Conservation (phyloP, 2,888 invertebrate genomes). For the Branchipolynoe longqiensis region DNA sequence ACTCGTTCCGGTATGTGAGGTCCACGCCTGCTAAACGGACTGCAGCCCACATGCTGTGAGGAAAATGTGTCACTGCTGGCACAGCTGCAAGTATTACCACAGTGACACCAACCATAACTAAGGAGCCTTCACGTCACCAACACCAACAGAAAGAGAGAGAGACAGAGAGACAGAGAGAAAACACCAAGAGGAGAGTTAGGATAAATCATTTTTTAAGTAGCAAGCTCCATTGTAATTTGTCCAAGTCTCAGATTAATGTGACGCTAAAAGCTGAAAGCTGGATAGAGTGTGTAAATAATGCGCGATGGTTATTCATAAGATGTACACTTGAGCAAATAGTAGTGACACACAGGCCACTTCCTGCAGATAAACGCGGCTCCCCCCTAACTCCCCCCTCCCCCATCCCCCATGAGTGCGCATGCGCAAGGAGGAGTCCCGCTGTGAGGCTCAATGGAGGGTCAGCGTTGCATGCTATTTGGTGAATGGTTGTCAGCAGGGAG, state of each 20-base stretch:
- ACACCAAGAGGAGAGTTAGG: too few relatives aligned
- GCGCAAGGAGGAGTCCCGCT: not conserved
- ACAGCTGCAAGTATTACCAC: not conserved
- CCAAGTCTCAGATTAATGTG: too few relatives aligned
- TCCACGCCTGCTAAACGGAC: too few relatives aligned
- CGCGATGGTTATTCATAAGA: too few relatives aligned
- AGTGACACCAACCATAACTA: slow-evolving; percentile 22
- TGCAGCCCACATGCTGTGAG: not conserved
- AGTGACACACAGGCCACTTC: too few relatives aligned
- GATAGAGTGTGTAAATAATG: too few relatives aligned
- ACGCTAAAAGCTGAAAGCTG: too few relatives aligned
- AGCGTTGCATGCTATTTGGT: slow-evolving; percentile 49
- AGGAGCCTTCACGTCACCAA: not conserved
- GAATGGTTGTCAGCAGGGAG: slow-evolving; percentile 45
- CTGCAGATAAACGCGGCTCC: slow-evolving; percentile 17
- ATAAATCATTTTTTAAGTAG: too few relatives aligned
- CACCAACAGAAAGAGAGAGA: not conserved
- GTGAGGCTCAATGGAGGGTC: not conserved
- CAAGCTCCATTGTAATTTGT: too few relatives aligned
- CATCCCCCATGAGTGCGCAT: not conserved
- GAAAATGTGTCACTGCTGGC: not conserved
- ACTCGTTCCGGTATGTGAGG: too few relatives aligned
- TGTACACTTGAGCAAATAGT: too few relatives aligned
- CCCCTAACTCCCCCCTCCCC: not conserved
- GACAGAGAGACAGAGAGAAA: too few relatives aligned